A percentile compares a stretch with the other conserved stretches of the same genome.
Evolutionary conservation across 1,140 invertebrate genomes (phyloP).

Genomic region (Phthorimaea operculella): DNA sequence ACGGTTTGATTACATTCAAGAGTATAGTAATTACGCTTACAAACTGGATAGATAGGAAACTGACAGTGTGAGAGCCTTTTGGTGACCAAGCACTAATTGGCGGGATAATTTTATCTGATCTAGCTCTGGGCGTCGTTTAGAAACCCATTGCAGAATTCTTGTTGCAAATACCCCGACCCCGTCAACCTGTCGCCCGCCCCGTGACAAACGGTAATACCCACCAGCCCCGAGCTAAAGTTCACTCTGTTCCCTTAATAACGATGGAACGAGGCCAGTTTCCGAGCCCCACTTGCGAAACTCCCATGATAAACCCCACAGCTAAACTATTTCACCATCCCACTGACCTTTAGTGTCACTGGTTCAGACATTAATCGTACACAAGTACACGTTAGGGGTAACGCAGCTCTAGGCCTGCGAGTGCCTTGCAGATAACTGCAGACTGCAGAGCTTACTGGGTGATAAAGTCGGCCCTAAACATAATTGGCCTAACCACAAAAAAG

Average conservation of each 20-base stretch:
- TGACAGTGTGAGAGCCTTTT: too few relatives aligned
- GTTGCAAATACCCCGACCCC: constrained; percentile 11
- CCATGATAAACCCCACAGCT: constrained; percentile 5
- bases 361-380: neutral
- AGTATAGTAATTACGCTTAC: too few relatives aligned
- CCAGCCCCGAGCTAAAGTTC: constrained; percentile 20
- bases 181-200: constrained; percentile 19
- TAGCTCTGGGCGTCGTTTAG: neutral
- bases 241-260: constrained; percentile 21
- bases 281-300: constrained; percentile 8
- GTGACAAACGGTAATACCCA: constrained; percentile 3
- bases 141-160: neutral
- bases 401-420: too few relatives aligned
- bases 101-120: too few relatives aligned
- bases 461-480: too few relatives aligned
- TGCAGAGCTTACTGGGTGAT: too few relatives aligned
- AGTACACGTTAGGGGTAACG: neutral
- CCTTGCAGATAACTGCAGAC: too few relatives aligned
- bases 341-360: neutral
- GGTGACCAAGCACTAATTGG: too few relatives aligned
- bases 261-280: constrained; percentile 10
- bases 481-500: too few relatives aligned
- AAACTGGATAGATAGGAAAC: too few relatives aligned
- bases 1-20: too few relatives aligned
- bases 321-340: constrained; percentile 1